Base-by-base conservation (phyloP, 2,888 invertebrate species). In the Acanthococcus lagerstroemiae region DNA sequence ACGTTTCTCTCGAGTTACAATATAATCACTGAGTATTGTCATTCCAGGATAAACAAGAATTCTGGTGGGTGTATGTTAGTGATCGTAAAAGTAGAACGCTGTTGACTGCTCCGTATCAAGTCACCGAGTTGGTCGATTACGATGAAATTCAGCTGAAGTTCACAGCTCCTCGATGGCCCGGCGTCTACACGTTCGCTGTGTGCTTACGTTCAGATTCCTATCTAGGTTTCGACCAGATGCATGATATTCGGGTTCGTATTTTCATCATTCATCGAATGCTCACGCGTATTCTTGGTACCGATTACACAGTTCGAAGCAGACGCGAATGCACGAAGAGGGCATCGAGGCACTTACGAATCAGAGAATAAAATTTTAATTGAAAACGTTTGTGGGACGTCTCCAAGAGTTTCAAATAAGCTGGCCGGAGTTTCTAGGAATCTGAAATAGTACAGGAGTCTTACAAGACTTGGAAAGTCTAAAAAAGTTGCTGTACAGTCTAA, bases 21-120 rank as follows among this genome's bases (percentile, higher is more conserved):
- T 15, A 37, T 37, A n/a, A 15, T 37, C n/a, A n/a, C 12, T 3
- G 37, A 37, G 37, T 37, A 37, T 56, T 19, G 21, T 69, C 66
- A 55, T 73, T 73, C 1, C 71, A 82, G 78, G 88, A 88, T 71
- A 95, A 99, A 76, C 95, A 95, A 76, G 99, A 99, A 78, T 96
- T 90, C 79, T 99, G 99, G 97, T 99, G 97, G 96, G 88, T 96
- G 70, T 99, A 97, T 77, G 88, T 99, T 72, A 90, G 91, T 78
- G 97, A 99, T 79, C 85, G 92, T 73, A 96, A 94, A 78, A 90
- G 89, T 71, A 87, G 87, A 75, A 88, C 90, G 69, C 79, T 99
- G 72, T 83, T 96, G 71, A 93, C 96, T 57, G 88, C 92, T 71
- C 96, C 97, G 48, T 88, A 90, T 75, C 89, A 95, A 75, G 86